Base-by-base conservation (phyloP, 2,888 invertebrate species). In the Syritta pipiens region DNA sequence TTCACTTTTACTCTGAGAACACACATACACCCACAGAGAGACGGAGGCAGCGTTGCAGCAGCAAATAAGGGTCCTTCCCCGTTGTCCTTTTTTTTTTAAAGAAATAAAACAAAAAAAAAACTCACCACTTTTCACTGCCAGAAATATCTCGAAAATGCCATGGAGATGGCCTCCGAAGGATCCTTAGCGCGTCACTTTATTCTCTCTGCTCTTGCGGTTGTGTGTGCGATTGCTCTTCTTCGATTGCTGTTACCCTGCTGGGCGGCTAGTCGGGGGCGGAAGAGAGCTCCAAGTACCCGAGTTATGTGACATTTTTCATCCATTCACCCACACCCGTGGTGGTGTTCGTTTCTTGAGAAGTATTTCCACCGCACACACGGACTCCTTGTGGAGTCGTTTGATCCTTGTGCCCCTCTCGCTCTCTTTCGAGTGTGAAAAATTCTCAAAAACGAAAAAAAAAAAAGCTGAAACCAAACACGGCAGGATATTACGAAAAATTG, bases 41-140 rank as follows among this genome's bases (percentile, higher is more conserved):
- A 1, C 14, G 17, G 7, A 24, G 3, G 17, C 17, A 24, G 20
- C 6, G 26, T 3, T 9, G 26, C 53, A 44, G 7, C 57, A 42
- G 22, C 40, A 49, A 49, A 48, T 44, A 17, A 44, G 44, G 44
- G 44, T 20, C 19, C 19, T 57, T 28, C 14, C 22, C 51, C 22
- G n/a, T n/a, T n/a, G 24, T 28, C 63, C 32, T 32, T 24, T 37
- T 53, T 32, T 32, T 10, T 32, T 32, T n/a, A 26, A 49, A 24
- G 60, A 0, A 28, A 12, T 7, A 59, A 17, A 37, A 28, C 20
- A 20, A 22, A 44, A 44, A 42, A 53, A 59, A 51, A 24, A 44
- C 28, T 37, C 62, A 51, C 44, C 42, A 67, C 65, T 55, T 67
- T 67, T 77, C 72, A 53, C 63, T 60, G 65, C 53, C 59, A 77